Conservation (phyloP, 2,113 vertebrate genomes). For the Deroptyus accipitrinus region DNA sequence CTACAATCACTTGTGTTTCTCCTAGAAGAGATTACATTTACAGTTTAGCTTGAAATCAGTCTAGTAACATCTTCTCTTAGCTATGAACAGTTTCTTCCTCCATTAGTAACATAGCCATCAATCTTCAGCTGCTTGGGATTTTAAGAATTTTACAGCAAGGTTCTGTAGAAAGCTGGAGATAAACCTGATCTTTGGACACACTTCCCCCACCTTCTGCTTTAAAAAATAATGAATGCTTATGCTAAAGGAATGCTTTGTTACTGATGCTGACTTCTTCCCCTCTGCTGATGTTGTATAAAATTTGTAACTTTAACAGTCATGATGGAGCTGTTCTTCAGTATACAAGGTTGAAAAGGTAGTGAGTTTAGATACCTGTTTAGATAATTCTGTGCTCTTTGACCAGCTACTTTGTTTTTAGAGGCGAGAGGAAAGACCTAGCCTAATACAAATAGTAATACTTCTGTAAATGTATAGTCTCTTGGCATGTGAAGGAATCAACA, state of each 20-base stretch:
- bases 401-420: not conserved
- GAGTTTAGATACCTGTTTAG: not conserved
- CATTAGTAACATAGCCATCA: not conserved
- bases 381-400: not conserved
- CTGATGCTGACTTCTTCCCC: not conserved
- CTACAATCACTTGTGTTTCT: not conserved
- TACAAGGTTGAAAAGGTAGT: not conserved
- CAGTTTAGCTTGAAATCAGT: not conserved
- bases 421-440: not conserved
- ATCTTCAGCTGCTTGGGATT: not conserved
- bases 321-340: not conserved
- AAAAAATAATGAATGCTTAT: not conserved
- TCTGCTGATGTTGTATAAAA: not conserved
- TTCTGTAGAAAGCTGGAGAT: not conserved
- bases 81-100: not conserved
- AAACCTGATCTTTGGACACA: not conserved
- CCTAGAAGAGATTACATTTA: not conserved
- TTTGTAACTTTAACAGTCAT: not conserved
- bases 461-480: not conserved
- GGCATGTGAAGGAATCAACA: not conserved
- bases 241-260: not conserved
- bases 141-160: not conserved
- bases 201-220: not conserved
- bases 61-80: not conserved
- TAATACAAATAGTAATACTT: not conserved